Conservation (phyloP, 2,888 invertebrate genomes). For the Bhutanitis thaidina region DNA sequence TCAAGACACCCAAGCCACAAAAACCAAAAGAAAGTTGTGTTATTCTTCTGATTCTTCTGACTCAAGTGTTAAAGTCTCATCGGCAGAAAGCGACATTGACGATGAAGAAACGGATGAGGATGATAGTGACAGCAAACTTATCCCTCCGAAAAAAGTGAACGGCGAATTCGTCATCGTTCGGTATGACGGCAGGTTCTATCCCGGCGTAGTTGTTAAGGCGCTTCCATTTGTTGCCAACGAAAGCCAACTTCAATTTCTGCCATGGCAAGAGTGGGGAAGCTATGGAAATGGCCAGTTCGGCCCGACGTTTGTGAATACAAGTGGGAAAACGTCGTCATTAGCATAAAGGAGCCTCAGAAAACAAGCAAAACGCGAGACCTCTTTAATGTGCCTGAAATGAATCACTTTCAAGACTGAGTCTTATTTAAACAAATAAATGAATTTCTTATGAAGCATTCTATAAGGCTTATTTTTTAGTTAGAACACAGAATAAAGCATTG, state of each 20-base stretch:
- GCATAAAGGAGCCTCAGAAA: no score
- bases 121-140: not conserved
- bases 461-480: no score
- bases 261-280: conserved; percentile 5
- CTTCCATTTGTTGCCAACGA: conserved; percentile 1
- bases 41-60: conserved; percentile 9
- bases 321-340: conserved; percentile 9
- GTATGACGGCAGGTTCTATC: conserved; percentile 15
- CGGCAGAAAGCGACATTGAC: conserved; percentile 11
- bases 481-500: no score
- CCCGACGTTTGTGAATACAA: conserved; percentile 11
- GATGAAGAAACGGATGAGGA: conserved; percentile 7
- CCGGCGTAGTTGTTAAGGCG: conserved; percentile 7
- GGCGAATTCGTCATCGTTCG: conserved; percentile 13
- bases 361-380: conserved; percentile 8
- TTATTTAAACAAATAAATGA: conserved; percentile 23
- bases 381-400: not conserved
- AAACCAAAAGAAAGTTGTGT: not conserved
- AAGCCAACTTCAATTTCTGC: conserved; percentile 12
- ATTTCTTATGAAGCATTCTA: not conserved
- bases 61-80: conserved; percentile 14
- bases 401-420: no score
- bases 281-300: conserved; percentile 12
- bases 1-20: not conserved
- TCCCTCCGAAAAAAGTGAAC: conserved; percentile 8